phyloP scores from a whole-genome alignment of 2,888 invertebrate genomes.

The Autographa pulchrina region DNA sequence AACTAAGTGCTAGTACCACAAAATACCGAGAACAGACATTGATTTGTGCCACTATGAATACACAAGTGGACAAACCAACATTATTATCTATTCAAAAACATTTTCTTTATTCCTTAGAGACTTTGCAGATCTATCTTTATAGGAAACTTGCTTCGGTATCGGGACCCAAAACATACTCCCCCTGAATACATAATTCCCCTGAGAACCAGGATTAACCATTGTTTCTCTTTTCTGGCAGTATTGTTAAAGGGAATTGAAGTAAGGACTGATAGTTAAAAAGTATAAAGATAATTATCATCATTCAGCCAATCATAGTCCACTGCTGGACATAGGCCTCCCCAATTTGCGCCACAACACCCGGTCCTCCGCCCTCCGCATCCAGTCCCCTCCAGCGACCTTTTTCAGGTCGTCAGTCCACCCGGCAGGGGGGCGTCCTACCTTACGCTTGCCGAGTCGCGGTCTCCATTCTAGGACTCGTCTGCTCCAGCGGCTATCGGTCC shows the following conservation, averaged over 20 bases:
- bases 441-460: too few species aligned
- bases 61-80: not conserved
- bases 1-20: not conserved
- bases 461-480: too few species aligned
- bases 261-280: slow-evolving; percentile 5
- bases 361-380: too few species aligned
- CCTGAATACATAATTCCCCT: slow-evolving; percentile 19
- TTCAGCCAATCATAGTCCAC: too few species aligned
- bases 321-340: too few species aligned
- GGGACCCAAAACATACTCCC: slow-evolving; percentile 45
- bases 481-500: too few species aligned
- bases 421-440: too few species aligned
- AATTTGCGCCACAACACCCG: too few species aligned
- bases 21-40: not conserved
- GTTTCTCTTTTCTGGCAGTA: slow-evolving; percentile 26
- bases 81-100: not conserved
- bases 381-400: too few species aligned
- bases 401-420: too few species aligned
- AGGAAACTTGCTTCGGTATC: slow-evolving; percentile 19
- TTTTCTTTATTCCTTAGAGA: slow-evolving; percentile 18
- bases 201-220: slow-evolving; percentile 41
- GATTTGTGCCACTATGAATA: not conserved
- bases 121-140: slow-evolving; percentile 31
- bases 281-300: too few species aligned
- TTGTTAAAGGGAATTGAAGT: slow-evolving; percentile 15